These are phyloP conservation scores for Habropoda laboriosa DNA, from an alignment of 1,140 invertebrate species.

Conservation along the genomic window DNA sequence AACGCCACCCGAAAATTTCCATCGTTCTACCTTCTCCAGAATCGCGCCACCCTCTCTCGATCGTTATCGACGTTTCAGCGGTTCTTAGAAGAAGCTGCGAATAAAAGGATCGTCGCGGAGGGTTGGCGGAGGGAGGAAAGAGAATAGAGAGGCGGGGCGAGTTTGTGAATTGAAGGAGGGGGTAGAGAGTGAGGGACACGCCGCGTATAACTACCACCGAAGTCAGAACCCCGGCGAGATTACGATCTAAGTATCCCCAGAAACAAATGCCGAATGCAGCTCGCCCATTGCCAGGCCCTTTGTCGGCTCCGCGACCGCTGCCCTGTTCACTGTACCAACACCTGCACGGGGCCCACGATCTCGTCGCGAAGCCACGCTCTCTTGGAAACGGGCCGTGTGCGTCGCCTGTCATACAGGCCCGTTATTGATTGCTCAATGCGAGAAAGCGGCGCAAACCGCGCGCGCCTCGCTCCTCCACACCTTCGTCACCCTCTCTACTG, in stretches of 20 bases:
- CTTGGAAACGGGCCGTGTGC: slow-evolving; percentile 55
- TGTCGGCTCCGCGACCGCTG: slow-evolving; percentile 73
- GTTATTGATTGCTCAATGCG: slow-evolving; percentile 75
- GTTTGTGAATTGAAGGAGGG: slow-evolving; percentile 71
- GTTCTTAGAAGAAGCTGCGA: slow-evolving; percentile 46
- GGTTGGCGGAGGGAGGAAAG: not conserved
- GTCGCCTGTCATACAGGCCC: slow-evolving; percentile 72
- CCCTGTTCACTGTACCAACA: slow-evolving; percentile 76
- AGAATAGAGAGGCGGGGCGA: slow-evolving; percentile 23
- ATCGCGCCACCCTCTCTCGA: not conserved
- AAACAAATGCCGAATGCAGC: slow-evolving; percentile 81
- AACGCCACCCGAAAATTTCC: not conserved
- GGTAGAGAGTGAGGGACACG: not conserved
- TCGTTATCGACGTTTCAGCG: slow-evolving; percentile 30
- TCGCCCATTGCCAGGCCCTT: slow-evolving; percentile 75
- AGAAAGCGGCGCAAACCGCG: slow-evolving; percentile 71
- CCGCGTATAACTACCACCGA: slow-evolving; percentile 64
- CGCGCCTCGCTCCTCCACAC: slow-evolving; percentile 43
- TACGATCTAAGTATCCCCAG: slow-evolving; percentile 79
- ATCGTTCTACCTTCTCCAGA: too few species aligned
- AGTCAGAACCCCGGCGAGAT: slow-evolving; percentile 73
- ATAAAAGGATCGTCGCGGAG: slow-evolving; percentile 43
- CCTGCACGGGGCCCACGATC: slow-evolving; percentile 65
- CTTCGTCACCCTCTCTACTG: slow-evolving; percentile 9
- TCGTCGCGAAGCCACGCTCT: slow-evolving; percentile 40